Base-by-base conservation (phyloP, 2,888 invertebrate genomes). In the Orthosia gothica region DNA sequence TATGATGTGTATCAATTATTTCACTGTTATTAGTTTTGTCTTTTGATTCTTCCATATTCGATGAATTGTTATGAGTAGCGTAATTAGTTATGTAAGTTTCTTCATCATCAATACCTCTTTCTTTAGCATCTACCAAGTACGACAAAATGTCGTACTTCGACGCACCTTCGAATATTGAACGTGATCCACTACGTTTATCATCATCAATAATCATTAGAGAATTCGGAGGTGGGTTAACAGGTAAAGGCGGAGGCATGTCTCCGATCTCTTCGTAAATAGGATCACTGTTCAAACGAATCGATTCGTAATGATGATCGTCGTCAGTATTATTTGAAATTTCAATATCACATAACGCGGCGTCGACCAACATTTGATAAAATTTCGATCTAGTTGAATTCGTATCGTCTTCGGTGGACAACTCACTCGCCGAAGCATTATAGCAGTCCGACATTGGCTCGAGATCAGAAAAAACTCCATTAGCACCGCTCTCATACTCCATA, bases 141-240 rank as follows among this genome's bases (percentile, higher is more conserved):
- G 98, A 98, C 67, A 99, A 96, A 88, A 99, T 98, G 90, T 99
- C 99, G 89, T 99, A 98, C 92, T 99, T 99, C 18, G 98, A 98
- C 75, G 98, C 98, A 67, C 98, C 98, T 95, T 98, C 97, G 95
- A 98, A 98, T 90, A 98, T 98, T 64, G 98, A 98, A 83, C 97
- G 97, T 64, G 97, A 97, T 81, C 97, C 97, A 89, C 93, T 95
- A 90, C 98, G 98, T 91, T 98, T 98, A 70, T 98, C 98, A 83
- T 98, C 97, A 74, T 98, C 97, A 81, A 97, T 92, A 64, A 98
- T 97, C 84, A 97, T 97, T 32, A 97, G 95, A n/a, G 97, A 97
- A 80, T 97, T 96, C 0, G 98, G 98, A 1, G 98, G 98, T 23
- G 98, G 98, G 88, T 98, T 98, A 0, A 97, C 93, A 2, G 98